Base-by-base conservation (phyloP, 2,797 vertebrate species). In the Platyrinchus mystaceus region DNA sequence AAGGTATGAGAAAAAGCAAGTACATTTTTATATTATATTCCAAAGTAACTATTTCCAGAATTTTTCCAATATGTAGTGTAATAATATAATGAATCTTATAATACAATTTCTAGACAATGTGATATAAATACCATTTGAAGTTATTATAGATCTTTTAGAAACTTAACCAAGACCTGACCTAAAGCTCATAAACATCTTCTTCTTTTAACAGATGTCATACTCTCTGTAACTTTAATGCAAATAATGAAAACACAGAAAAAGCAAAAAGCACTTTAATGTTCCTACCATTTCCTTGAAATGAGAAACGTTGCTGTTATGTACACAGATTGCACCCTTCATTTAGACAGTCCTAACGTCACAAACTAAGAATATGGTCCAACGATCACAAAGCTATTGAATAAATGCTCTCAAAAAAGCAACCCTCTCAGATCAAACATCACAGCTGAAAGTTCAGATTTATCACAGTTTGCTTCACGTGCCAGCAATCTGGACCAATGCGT, bases 1-100 rank as follows among this genome's bases (percentile, higher is more conserved):
- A 56, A 32, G 9, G 7, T 36, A 88, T 11, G 15, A 78, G 64
- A 67, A 77, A 85, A 83, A 36, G 19, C 8, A 9, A 82, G 32
- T 12, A 47, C 15, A 23, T 59, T 69, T 86, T 52, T 30, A 63
- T 75, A 52, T 41, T 70, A 18, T 27, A 56, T 44, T 84, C 47
- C 37, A 82, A 79, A 90, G 27, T 41, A 46, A 52, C 22, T 46
- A 34, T 64, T 84, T 90, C 39, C 13, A 69, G 53, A 82, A 41
- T 49, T 70, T 62, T 91, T 86, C 17, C 10, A 2, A 23, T 69
- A 49, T 53, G 19, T 73, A 84, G 28, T 22, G 7, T 34, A 84
- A 39, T 24, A 83, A 64, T 0, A 0, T 15, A 19, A 36, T n/a
- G 24, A 50, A 17, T 30, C 20, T 69, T 39, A 20, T 2, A 43